Percentiles rank a stretch among this genome's conserved stretches.
These are phyloP conservation scores for Montipora capitata DNA, from an alignment of 92 coral and sea anemone genomes.

Conservation along the genomic window DNA sequence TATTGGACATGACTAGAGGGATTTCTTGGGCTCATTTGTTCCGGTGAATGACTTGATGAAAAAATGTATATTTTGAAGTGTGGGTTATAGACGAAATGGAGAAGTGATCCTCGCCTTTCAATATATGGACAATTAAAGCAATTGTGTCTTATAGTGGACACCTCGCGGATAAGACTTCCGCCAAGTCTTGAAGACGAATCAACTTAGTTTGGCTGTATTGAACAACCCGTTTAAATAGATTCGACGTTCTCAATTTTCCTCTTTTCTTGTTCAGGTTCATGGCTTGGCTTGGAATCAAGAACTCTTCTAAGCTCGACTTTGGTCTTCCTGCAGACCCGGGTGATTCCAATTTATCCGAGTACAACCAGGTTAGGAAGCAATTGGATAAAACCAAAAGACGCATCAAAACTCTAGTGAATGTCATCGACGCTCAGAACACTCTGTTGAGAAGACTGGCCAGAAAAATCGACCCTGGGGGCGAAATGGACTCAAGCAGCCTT, in stretches of 20 bases:
- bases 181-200: too few species aligned
- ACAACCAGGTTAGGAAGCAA: conserved; percentile 58
- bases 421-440: conserved; percentile 79
- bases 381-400: conserved; percentile 84
- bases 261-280: conserved; percentile 7
- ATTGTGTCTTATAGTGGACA: too few species aligned
- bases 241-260: background rate
- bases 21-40: too few species aligned
- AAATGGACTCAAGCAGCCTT: conserved; percentile 16
- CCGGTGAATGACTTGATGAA: too few species aligned
- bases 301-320: background rate
- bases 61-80: too few species aligned
- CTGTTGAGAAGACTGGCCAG: conserved; percentile 72
- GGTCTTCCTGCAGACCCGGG: conserved; percentile 28
- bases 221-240: background rate
- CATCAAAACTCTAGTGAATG: conserved; percentile 73
- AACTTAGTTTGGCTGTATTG: background rate
- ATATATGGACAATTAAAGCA: too few species aligned
- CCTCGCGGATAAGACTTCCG: too few species aligned
- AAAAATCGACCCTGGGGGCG: conserved; percentile 78
- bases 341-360: conserved; percentile 35
- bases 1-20: too few species aligned
- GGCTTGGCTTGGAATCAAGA: conserved; percentile 32
- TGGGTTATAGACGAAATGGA: too few species aligned
- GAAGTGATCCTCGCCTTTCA: too few species aligned